A percentile compares a stretch with the other conserved stretches of the same genome.
Evolutionary conservation across 2,888 invertebrate species (phyloP).

Genomic region (Gibbula magus): DNA sequence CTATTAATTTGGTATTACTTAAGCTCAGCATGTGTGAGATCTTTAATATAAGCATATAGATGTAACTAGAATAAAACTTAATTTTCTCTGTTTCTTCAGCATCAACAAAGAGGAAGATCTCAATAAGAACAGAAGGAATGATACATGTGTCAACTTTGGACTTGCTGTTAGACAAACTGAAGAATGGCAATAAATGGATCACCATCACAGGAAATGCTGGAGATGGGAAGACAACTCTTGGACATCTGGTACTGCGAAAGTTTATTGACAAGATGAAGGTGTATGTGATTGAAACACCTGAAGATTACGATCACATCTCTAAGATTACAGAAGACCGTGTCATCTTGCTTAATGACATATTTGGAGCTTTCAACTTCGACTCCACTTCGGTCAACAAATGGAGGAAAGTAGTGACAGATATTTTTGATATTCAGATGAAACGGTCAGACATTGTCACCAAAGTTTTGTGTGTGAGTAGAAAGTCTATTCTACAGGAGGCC

Average conservation of each 20-base stretch:
- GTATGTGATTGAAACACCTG: neutral
- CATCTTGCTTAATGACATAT: neutral
- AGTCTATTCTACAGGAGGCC: neutral
- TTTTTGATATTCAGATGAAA: neutral
- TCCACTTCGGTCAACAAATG: neutral
- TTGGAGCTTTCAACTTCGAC: neutral
- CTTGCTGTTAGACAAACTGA: neutral
- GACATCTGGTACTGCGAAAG: neutral
- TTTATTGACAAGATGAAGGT: too few species aligned
- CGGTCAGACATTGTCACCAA: neutral
- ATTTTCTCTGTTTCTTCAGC: too few species aligned
- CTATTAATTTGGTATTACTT: too few species aligned
- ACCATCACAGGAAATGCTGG: neutral
- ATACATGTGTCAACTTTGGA: neutral
- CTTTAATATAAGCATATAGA: too few species aligned
- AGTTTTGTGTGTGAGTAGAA: neutral
- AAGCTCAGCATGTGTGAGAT: too few species aligned
- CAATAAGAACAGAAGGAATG: neutral
- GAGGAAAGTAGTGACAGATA: neutral
- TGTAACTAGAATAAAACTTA: too few species aligned
- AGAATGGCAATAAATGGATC: neutral
- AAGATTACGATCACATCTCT: neutral
- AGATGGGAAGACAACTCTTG: neutral
- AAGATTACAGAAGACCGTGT: neutral
- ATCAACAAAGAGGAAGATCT: too few species aligned